Evolutionary conservation across 1,140 invertebrate species (phyloP).

Genomic region (Eurosta solidaginis): DNA sequence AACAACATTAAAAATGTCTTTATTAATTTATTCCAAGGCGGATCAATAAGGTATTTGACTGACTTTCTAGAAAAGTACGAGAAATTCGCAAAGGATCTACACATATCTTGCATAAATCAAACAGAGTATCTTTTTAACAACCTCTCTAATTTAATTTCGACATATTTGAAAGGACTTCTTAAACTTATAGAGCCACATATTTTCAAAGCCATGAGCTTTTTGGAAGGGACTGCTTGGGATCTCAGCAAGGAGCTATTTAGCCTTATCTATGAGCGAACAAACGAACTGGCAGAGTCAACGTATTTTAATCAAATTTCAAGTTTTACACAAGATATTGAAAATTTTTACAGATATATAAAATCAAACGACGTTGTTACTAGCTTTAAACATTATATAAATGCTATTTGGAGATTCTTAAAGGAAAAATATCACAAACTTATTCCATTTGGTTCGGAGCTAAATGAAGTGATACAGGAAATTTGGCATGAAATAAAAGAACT

Average conservation of each 20-base stretch:
- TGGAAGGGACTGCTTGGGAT: constrained; percentile 74
- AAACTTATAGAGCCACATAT: constrained; percentile 77
- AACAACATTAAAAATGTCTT: constrained; percentile 71
- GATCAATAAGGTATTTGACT: constrained; percentile 71
- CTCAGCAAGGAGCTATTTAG: constrained; percentile 75
- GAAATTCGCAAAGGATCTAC: constrained; percentile 75
- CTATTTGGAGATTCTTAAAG: constrained; percentile 71
- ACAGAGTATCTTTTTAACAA: constrained; percentile 74
- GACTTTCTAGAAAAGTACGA: constrained; percentile 75
- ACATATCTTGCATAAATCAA: constrained; percentile 76
- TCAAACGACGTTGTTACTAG: constrained; percentile 74
- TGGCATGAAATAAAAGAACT: constrained; percentile 70
- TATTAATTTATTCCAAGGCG: constrained; percentile 71
- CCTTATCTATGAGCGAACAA: constrained; percentile 77
- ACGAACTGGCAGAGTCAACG: constrained; percentile 77
- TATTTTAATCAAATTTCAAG: constrained; percentile 79
- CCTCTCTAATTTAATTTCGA: constrained; percentile 64
- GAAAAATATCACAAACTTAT: constrained; percentile 76
- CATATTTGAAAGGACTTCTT: constrained; percentile 73
- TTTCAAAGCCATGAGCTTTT: constrained; percentile 73
- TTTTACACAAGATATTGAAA: constrained; percentile 78
- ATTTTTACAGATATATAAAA: constrained; percentile 75
- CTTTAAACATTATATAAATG: constrained; percentile 73
- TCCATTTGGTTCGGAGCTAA: constrained; percentile 78
- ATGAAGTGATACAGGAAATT: constrained; percentile 73